Base-by-base conservation (phyloP, 2,113 vertebrate species). In the Ia io region DNA sequence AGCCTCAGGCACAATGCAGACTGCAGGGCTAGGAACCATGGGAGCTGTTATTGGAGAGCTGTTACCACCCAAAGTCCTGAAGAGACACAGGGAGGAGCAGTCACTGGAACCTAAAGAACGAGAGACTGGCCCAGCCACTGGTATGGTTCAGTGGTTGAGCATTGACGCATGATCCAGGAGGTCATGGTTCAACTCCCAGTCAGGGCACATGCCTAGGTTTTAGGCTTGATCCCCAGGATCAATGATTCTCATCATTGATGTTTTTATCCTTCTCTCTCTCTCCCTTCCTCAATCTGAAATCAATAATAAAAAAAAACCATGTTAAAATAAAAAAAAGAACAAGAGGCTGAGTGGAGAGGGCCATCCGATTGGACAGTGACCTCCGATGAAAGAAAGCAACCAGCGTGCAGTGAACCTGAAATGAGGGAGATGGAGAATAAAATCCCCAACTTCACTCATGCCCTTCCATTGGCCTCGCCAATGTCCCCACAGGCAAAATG, bases 11-110 rank as follows among this genome's bases (percentile, higher is more conserved):
- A 4, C 0, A 30, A 2, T 4, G 35, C 10, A 74, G 25, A 49
- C 4, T 40, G 23, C 12, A 65, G 7, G 63, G 13, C 28, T 37
- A 69, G 16, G 23, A 61, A 59, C 16, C 20, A 28, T 1, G 30
- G 17, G 42, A 83, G 3, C 42, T 59, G 1, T 51, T 78, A 1
- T 5, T 10, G 14, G 12, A 40, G 6, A 67, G 5, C 35, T 12
- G 3, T 32, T 69, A 11, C 2, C 16, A 40, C 9, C 8, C n/a
- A 71, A 51, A 88, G 16, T 32, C 25, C 18, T 49, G 32, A 71
- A 71, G 23, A 32, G 2, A 69, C 3, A 22, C 11, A 12, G 20
- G 12, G 3, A 37, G 1, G 17, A 87, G 32, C 0, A 0, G 14
- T 44, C 53, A 84, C 0, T 18, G 49, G 47, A 73, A 77, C 0